phyloP scores from a whole-genome alignment of 2,888 invertebrate genomes.

The Drosophila prolongata region DNA sequence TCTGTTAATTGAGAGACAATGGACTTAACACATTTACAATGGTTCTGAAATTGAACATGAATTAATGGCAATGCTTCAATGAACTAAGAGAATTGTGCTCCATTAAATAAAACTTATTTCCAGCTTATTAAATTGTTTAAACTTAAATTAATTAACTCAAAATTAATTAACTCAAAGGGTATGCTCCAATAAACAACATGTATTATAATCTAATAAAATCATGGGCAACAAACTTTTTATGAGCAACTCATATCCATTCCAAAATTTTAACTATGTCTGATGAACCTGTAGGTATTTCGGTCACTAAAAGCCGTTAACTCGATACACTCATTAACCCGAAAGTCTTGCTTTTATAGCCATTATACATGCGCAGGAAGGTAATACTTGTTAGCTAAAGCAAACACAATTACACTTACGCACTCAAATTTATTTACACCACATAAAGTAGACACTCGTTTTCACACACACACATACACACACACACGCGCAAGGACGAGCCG shows the following conservation, averaged over 20 bases:
- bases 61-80: too few species aligned
- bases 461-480: constrained; percentile 14
- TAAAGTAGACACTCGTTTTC: constrained; percentile 51
- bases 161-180: constrained; percentile 6
- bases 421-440: constrained; percentile 61
- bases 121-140: too few species aligned
- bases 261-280: constrained; percentile 9
- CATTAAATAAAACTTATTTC: too few species aligned
- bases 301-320: constrained; percentile 25
- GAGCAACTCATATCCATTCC: constrained; percentile 7
- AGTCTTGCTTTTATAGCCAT: constrained; percentile 32
- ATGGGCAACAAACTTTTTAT: constrained; percentile 8
- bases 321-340: constrained; percentile 33
- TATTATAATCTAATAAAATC: constrained; percentile 22
- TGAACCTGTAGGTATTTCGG: constrained; percentile 16
- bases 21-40: too few species aligned
- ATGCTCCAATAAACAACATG: not conserved
- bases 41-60: too few species aligned
- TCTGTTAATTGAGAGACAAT: constrained; percentile 1
- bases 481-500: constrained; percentile 4
- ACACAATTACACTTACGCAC: constrained; percentile 55
- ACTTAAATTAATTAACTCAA: not conserved
- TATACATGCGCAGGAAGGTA: constrained; percentile 18
- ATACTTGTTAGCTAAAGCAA: constrained; percentile 46
- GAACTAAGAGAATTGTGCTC: too few species aligned